A percentile compares a stretch with the other conserved stretches of the same genome.
Evolutionary conservation across 2,113 vertebrate genomes (phyloP).

Genomic region (Cyphomyrus plagiostoma): DNA sequence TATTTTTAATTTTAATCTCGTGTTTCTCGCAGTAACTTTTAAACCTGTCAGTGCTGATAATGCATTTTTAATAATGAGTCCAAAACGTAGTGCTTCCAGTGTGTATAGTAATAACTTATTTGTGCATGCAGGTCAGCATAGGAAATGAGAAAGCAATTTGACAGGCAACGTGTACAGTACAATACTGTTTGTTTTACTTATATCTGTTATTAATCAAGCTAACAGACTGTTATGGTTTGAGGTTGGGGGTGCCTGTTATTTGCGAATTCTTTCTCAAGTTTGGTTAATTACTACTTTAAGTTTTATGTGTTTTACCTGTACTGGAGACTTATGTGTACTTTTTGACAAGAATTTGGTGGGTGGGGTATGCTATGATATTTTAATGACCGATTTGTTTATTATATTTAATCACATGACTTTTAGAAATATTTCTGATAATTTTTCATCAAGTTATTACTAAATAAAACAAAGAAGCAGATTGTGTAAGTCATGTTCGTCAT

Average conservation of each 20-base stretch:
- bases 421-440: neutral
- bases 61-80: neutral
- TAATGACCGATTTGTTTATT: neutral
- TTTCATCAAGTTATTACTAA: neutral
- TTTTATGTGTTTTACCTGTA: too few relatives aligned
- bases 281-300: neutral
- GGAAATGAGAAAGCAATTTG: neutral
- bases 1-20: neutral
- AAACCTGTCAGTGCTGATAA: neutral
- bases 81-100: neutral
- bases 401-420: neutral
- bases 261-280: neutral
- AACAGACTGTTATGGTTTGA: neutral
- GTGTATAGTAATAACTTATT: neutral
- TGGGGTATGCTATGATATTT: neutral
- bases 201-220: neutral
- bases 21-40: neutral
- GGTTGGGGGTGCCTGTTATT: neutral
- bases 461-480: neutral
- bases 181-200: neutral
- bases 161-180: neutral
- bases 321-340: too few relatives aligned
- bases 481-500: neutral
- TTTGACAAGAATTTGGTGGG: neutral
- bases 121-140: neutral